Conservation (phyloP, 2,797 vertebrate genomes). For the Gorsachius magnificus region DNA sequence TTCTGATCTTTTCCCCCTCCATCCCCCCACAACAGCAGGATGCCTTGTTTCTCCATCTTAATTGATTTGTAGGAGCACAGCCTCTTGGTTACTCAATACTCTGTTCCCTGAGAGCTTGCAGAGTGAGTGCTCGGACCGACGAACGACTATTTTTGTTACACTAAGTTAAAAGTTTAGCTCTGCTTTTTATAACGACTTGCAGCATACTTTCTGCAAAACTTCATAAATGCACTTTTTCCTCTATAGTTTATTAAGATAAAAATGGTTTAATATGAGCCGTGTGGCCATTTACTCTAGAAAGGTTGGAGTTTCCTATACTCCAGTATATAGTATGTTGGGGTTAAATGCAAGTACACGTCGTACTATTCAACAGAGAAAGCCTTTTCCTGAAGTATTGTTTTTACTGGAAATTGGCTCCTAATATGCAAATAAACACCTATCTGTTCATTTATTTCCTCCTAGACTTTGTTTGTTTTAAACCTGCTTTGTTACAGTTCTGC, state of each 20-base stretch:
- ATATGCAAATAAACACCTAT: neutral
- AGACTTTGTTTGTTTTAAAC: neutral
- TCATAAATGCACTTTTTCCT: neutral
- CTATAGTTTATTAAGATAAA: neutral
- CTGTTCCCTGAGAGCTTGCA: neutral
- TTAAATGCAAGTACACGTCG: neutral
- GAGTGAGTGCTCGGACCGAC: neutral
- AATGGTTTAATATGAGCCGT: neutral
- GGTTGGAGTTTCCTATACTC: neutral
- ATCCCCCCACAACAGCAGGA: neutral
- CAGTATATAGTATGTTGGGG: neutral
- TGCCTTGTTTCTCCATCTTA: neutral
- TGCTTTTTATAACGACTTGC: neutral
- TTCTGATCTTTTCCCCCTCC: neutral
- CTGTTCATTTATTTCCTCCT: neutral
- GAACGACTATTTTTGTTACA: fast-evolving
- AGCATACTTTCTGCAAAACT: neutral
- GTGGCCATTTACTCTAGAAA: neutral
- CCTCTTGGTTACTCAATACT: neutral
- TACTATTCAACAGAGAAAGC: neutral
- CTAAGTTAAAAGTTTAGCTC: neutral
- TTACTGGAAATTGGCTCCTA: neutral
- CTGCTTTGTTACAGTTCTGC: neutral
- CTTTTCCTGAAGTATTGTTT: slow-evolving; percentile 8
- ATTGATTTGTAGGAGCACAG: neutral